Percentiles rank a stretch among this genome's conserved stretches.
phyloP scores from a whole-genome alignment of 2,113 vertebrate species.

The Oxyura jamaicensis region DNA sequence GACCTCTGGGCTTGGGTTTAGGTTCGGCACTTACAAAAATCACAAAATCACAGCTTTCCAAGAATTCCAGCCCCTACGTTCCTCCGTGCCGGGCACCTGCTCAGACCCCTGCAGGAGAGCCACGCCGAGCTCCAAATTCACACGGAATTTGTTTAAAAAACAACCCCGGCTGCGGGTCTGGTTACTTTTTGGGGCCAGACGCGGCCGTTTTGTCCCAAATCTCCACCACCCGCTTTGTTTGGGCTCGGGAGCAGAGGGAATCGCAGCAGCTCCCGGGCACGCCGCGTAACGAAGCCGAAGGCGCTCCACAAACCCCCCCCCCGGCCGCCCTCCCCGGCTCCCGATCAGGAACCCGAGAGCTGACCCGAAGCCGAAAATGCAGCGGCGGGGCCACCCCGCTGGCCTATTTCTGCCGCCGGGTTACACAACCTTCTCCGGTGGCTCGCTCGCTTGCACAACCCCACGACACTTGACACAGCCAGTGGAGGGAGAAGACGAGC shows the following conservation, averaged over 20 bases:
- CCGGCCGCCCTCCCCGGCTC: background rate
- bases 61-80: background rate
- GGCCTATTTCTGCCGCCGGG: constrained; percentile 4
- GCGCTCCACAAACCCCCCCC: background rate
- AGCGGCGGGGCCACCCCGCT: background rate
- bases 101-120: too few relatives aligned
- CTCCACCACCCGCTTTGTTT: background rate
- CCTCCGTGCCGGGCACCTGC: background rate
- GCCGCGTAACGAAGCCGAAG: accelerated
- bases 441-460: constrained; percentile 34
- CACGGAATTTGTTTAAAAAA: too few relatives aligned
- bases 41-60: background rate
- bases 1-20: background rate
- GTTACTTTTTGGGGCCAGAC: background rate
- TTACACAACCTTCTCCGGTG: constrained; percentile 2
- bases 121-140: too few relatives aligned
- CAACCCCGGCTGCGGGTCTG: background rate
- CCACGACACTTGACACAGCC: background rate
- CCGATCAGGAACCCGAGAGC: background rate
- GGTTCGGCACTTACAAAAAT: too few relatives aligned
- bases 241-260: background rate
- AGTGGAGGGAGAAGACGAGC: background rate
- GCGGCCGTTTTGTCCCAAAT: background rate
- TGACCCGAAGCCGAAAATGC: background rate
- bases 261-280: background rate